Evolutionary conservation across 2,113 vertebrate species (phyloP), one percentile per base, ranked within the genome.

Genomic region (Narcine bancroftii): DNA sequence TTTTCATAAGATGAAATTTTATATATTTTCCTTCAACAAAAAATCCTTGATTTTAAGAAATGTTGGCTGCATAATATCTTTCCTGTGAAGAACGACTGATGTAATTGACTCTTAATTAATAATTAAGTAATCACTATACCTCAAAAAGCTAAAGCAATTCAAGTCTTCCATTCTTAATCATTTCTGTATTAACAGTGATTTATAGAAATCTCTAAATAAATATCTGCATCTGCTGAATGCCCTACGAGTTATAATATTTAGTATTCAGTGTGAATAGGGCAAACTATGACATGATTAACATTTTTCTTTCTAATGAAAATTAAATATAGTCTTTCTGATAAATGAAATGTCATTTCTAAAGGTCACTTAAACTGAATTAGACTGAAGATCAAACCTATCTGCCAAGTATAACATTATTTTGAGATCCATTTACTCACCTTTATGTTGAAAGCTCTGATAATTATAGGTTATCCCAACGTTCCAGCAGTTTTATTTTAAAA

Each of bases 291-390:
- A 91, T 69, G 63, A 91, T 71, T 91, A 91, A 66, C 89, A 91
- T 91, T 71, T 91, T 91, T 91, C 89, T 69, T 91, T 91, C 89
- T 91, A 91, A 91, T 91, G 89, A 91, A 91, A 91, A 91, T 91
- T 91, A 91, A 91, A 91, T 91, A 91, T 71, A 91, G 63, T 91
- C 89, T 91, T 91, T 91, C 65, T 69, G 89, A 91, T 91, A 91
- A 91, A 91, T 91, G 89, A 91, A 91, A 91, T 91, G 89, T 91
- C 89, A 91, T 91, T 91, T 91, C 89, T 33, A 91, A 91, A 91
- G 89, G 89, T 91, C 89, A 33, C 89, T 91, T 91, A 91, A 91
- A 69, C 89, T 65, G 71, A 91, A 91, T 91, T 91, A 91, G 89
- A 91, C 89, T 69, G 63, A 42, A 91, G 89, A 91, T 91, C 89